phyloP scores from a whole-genome alignment of 2,113 vertebrate species.

The Sinocyclocheilus maitianheensis region DNA sequence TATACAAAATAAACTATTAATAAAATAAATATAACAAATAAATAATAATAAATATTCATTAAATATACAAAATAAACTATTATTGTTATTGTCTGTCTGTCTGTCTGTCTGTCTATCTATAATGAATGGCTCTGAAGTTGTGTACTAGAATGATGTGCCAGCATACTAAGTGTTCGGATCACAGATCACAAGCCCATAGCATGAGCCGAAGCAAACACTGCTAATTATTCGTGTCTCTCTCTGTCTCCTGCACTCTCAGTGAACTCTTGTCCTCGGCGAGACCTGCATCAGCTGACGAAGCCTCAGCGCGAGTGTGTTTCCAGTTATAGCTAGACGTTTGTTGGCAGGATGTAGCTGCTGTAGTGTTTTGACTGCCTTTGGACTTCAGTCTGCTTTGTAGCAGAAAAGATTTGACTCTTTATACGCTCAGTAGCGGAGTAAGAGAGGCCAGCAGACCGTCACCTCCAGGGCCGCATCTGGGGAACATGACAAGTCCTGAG shows the following conservation, averaged over 20 bases:
- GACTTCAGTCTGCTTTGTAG: background rate
- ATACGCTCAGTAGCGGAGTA: background rate
- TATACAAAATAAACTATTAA: background rate
- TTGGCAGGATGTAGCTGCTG: slow-evolving; percentile 15
- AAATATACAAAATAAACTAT: background rate
- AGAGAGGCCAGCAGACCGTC: background rate
- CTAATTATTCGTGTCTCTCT: background rate
- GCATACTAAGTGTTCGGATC: background rate
- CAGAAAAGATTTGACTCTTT: background rate
- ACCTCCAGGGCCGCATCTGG: background rate
- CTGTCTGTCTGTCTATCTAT: too few relatives aligned
- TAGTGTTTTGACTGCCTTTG: background rate
- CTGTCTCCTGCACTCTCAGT: slow-evolving; percentile 13
- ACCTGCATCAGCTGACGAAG: slow-evolving; percentile 19
- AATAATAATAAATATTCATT: background rate
- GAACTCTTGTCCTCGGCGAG: slow-evolving; percentile 36
- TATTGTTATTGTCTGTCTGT: background rate
- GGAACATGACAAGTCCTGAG: background rate
- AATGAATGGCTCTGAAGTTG: background rate
- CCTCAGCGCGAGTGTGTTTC: slow-evolving; percentile 22
- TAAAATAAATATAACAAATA: background rate
- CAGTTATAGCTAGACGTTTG: slow-evolving; percentile 18
- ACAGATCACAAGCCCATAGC: background rate
- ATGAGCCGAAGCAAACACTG: background rate
- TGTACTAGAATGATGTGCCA: background rate